Evolutionary conservation across 2,888 invertebrate genomes (phyloP).

Genomic region (Agriopis marginaria): DNA sequence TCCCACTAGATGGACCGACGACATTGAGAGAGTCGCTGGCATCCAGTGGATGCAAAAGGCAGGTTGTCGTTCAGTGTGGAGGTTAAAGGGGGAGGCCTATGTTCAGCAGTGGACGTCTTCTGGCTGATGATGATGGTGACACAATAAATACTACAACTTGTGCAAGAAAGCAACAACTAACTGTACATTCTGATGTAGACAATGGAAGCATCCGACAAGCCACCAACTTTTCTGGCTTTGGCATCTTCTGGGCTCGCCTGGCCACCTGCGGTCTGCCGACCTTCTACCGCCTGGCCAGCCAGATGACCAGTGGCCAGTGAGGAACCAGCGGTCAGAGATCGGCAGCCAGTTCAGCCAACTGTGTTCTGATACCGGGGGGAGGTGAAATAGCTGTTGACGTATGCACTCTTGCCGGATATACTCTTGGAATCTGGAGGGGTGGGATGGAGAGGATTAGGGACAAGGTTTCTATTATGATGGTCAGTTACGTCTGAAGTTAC

Average conservation of each 20-base stretch:
- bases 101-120: no score
- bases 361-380: constrained; percentile 29
- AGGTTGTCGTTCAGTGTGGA: no score
- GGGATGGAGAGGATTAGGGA: constrained; percentile 19
- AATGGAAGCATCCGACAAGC: constrained; percentile 51
- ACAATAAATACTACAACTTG: constrained; percentile 20
- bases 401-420: constrained; percentile 42
- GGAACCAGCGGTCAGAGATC: constrained; percentile 6
- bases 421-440: constrained; percentile 47
- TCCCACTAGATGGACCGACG: no score
- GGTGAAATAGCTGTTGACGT: constrained; percentile 25
- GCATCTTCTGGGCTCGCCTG: constrained; percentile 11
- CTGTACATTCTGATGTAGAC: constrained; percentile 62
- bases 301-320: not conserved
- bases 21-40: no score
- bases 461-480: not conserved
- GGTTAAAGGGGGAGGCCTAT: no score
- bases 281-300: constrained; percentile 3
- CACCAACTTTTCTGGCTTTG: constrained; percentile 17
- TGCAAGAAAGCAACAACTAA: constrained; percentile 56
- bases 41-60: no score
- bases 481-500: no score
- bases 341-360: constrained; percentile 7
- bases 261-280: constrained; percentile 2
- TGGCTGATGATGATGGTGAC: no score